Evolutionary conservation across 2,888 invertebrate genomes (phyloP).

Genomic region (Acronicta psi): DNA sequence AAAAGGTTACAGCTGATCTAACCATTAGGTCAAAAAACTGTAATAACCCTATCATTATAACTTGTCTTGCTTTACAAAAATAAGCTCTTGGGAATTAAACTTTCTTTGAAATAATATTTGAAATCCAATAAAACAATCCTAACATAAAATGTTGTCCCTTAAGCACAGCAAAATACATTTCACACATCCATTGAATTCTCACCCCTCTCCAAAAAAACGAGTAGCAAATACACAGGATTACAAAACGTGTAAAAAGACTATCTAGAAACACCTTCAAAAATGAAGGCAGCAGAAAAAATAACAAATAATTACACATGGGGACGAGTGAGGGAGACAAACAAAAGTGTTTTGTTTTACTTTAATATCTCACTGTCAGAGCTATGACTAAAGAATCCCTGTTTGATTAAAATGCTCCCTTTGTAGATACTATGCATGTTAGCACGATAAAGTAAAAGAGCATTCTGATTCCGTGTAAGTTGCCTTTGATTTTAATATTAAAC

Average conservation of each 20-base stretch:
- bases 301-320: slow-evolving; percentile 77
- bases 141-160: no score
- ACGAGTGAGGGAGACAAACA: slow-evolving; percentile 61
- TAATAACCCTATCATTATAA: no score
- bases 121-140: no score
- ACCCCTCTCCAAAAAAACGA: slow-evolving; percentile 26
- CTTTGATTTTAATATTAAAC: no score
- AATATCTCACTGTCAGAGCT: slow-evolving; percentile 79
- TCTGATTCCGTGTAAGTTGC: background rate
- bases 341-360: slow-evolving; percentile 79
- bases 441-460: background rate
- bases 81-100: no score
- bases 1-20: no score
- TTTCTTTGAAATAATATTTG: no score
- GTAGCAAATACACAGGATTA: slow-evolving; percentile 25
- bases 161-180: background rate
- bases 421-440: slow-evolving; percentile 19
- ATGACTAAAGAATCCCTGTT: slow-evolving; percentile 66
- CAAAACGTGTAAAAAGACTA: slow-evolving; percentile 41
- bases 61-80: no score
- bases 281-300: slow-evolving; percentile 67
- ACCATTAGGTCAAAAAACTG: no score
- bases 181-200: slow-evolving; percentile 3
- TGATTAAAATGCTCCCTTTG: slow-evolving; percentile 74
- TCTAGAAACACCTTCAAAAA: slow-evolving; percentile 43